Base-by-base conservation (phyloP, 1,140 invertebrate species). In the Aporrectodea caliginosa region DNA sequence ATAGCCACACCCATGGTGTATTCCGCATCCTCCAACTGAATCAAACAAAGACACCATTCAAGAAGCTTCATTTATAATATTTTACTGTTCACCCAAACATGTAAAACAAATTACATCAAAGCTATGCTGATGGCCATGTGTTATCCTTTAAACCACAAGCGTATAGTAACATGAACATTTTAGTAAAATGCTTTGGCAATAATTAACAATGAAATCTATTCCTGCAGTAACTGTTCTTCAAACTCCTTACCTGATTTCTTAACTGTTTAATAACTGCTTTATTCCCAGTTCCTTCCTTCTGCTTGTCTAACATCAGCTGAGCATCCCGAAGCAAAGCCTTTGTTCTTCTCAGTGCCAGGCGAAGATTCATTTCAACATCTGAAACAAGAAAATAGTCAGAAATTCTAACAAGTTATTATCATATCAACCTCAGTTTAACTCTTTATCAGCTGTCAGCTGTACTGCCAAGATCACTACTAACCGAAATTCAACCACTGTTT, bases 21-120 rank as follows among this genome's bases (percentile, higher is more conserved):
- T 85, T 97, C 94, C 1, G 94, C 91, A 87, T 98, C 95, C 85
- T 98, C 95, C 78, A 98, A 88, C 90, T 97, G 86, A 58, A 58
- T 22, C 6, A 58, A 58, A 58, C 22, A 22, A 58, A n/a, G n/a
- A n/a, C n/a, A n/a, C n/a, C n/a, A n/a, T n/a, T n/a, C n/a, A n/a
- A n/a, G n/a, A n/a, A n/a, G n/a, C n/a, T n/a, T n/a, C n/a, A n/a
- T n/a, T n/a, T n/a, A n/a, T n/a, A n/a, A n/a, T n/a, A n/a, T n/a
- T n/a, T n/a, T n/a, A n/a, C n/a, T n/a, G n/a, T n/a, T n/a, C n/a
- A n/a, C n/a, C n/a, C n/a, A n/a, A n/a, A n/a, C n/a, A n/a, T n/a
- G n/a, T n/a, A n/a, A 58, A 58, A 58, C 6, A 58, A 58, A 22
- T 58, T 58, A 58, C 43, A 12, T 58, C 43, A 58, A 58, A 58